Evolutionary conservation across 2,888 invertebrate species (phyloP), one percentile per base, ranked within the genome.

Genomic region (Cyrtodaria siliqua): DNA sequence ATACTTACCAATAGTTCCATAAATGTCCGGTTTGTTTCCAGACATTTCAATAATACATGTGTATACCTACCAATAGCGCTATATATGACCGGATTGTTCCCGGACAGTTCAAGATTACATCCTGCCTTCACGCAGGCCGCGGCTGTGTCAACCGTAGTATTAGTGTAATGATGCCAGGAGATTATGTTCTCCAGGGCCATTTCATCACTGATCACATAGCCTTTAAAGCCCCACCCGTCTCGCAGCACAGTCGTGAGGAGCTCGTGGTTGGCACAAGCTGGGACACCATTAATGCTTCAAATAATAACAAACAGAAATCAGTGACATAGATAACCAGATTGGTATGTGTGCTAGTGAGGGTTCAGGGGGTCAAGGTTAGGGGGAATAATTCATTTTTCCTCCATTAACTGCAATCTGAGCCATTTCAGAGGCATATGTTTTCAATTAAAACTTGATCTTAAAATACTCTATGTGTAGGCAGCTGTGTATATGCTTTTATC

Each of bases 201-300:
- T 47, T 88, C 86, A 66, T 92, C 92, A 63, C 91, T 90, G 27
- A 91, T 83, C 0, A 92, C 87, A 62, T 90, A 92, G 9, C 92
- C 92, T 18, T 76, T 84, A 76, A 92, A 92, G 12, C 87, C 87
- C 90, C 91, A 91, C 50, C 89, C 88, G 2, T 69, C 73, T 14
- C 92, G 71, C 9, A 92, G 76, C 27, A 91, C 86, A 40, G 89
- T 86, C 1, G 90, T 90, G 69, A 92, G 69, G 3, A 91, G 84
- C n/a, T 84, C 42, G 38, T 86, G 84, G 75, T 91, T 89, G 29
- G 89, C 91, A 82, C 91, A 92, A 0, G 92, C 88, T 2, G 91
- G 91, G 1, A 92, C 77, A n/a, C 92, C 92, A 77, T 91, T 91
- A 3, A 92, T 73, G 42, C 91, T 91, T 73, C 42, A 29, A 24